A percentile compares a stretch with the other conserved stretches of the same genome.
Evolutionary conservation across 2,888 invertebrate genomes (phyloP).

Genomic region (Drosophila multiciliata): DNA sequence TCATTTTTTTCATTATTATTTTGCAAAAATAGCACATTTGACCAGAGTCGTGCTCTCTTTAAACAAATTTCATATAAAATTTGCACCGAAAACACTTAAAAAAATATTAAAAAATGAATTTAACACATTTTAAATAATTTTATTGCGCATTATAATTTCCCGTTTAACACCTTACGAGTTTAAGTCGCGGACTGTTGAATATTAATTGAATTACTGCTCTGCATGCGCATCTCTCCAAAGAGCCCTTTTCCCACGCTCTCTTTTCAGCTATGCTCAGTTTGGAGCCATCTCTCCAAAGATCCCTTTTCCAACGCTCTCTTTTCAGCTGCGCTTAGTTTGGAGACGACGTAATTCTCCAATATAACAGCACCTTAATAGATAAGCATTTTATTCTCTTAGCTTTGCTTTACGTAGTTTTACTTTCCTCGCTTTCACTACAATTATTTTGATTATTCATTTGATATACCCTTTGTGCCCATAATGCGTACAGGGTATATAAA

Average conservation of each 20-base stretch:
- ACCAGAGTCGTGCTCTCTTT: not conserved
- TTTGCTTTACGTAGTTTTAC: not conserved
- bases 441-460: rapidly evolving
- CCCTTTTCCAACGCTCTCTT: not conserved
- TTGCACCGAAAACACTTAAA: not conserved
- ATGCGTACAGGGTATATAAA: slow-evolving; percentile 14
- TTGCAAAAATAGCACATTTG: not conserved
- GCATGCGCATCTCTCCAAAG: not conserved
- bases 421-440: not conserved
- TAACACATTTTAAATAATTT: not conserved
- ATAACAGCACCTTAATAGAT: not conserved
- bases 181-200: not conserved
- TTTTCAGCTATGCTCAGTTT: not conserved
- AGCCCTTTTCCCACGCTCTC: not conserved
- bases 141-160: not conserved
- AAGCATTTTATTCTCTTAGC: not conserved
- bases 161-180: not conserved
- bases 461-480: not conserved
- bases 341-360: not conserved
- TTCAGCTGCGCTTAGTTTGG: not conserved
- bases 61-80: not conserved
- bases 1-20: not conserved
- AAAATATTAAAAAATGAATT: not conserved
- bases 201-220: not conserved
- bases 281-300: not conserved